Conservation (phyloP, 2,113 vertebrate species). For the Onychostruthus taczanowskii region DNA sequence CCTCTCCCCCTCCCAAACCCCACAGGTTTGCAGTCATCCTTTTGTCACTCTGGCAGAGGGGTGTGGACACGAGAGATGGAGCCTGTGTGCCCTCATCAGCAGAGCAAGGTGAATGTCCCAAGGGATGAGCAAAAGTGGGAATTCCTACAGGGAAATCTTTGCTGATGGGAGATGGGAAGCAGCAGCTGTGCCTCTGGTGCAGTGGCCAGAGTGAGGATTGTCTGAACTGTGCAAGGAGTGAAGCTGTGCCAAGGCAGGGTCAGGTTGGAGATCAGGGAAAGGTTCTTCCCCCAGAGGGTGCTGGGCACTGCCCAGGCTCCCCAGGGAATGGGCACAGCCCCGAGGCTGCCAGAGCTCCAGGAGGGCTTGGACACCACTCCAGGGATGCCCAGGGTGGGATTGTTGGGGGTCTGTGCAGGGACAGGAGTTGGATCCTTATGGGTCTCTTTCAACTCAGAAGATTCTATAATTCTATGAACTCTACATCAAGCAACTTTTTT, state of each 20-base stretch:
- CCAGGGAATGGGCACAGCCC: background rate
- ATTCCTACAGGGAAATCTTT: background rate
- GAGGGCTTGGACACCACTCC: accelerated
- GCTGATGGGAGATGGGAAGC: background rate
- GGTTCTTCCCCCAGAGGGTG: background rate
- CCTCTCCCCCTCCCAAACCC: background rate
- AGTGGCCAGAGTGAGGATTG: background rate
- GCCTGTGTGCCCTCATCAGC: background rate
- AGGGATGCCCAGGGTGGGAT: background rate
- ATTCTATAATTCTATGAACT: background rate
- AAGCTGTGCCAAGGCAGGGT: no score
- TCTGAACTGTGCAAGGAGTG: background rate
- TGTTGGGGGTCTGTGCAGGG: background rate
- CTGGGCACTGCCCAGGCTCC: background rate
- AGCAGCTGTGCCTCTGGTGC: background rate
- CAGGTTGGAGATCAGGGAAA: accelerated
- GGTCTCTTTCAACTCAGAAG: background rate
- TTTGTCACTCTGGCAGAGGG: background rate
- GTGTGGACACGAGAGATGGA: accelerated
- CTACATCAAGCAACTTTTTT: background rate
- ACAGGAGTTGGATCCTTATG: background rate
- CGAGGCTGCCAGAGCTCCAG: background rate
- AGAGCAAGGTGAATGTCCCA: accelerated
- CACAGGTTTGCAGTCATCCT: background rate
- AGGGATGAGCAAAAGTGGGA: background rate